These are phyloP conservation scores for Samia ricini DNA, from an alignment of 1,140 invertebrate species.

Conservation along the genomic window DNA sequence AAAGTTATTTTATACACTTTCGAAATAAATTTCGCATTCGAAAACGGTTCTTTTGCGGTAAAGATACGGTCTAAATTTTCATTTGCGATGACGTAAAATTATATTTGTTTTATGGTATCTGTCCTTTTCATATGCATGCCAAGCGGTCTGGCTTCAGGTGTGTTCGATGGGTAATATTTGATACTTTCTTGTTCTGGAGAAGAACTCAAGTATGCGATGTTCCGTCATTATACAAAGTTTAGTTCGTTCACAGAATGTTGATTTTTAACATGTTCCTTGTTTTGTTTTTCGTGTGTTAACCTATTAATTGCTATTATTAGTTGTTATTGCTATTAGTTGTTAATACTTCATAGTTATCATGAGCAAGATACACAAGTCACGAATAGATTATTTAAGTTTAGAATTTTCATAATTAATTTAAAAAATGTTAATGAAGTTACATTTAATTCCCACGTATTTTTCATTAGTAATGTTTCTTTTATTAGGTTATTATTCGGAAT, in stretches of 20 bases:
- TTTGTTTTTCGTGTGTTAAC: constrained; percentile 10
- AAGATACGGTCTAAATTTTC: constrained; percentile 20
- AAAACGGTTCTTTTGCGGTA: constrained; percentile 31
- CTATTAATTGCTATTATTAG: neutral
- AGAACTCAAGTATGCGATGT: constrained; percentile 30
- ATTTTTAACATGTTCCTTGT: constrained; percentile 14
- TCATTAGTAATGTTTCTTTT: no score
- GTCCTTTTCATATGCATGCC: constrained; percentile 61
- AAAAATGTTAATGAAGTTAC: no score
- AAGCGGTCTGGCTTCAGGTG: constrained; percentile 62
- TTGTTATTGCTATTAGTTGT: no score
- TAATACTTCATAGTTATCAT: no score
- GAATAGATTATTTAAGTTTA: no score
- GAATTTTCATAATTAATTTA: no score
- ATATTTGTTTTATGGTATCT: constrained; percentile 29
- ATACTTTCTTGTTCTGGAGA: constrained; percentile 66
- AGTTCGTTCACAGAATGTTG: constrained; percentile 29
- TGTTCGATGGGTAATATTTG: constrained; percentile 71
- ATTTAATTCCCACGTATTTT: no score
- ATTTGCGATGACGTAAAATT: constrained; percentile 18
- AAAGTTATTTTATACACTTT: constrained; percentile 48
- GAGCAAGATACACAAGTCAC: no score
- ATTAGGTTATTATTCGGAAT: no score
- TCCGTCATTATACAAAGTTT: constrained; percentile 34
- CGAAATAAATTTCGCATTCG: constrained; percentile 19